Conservation (phyloP, 2,888 invertebrate species). For the Apoda limacodes region DNA sequence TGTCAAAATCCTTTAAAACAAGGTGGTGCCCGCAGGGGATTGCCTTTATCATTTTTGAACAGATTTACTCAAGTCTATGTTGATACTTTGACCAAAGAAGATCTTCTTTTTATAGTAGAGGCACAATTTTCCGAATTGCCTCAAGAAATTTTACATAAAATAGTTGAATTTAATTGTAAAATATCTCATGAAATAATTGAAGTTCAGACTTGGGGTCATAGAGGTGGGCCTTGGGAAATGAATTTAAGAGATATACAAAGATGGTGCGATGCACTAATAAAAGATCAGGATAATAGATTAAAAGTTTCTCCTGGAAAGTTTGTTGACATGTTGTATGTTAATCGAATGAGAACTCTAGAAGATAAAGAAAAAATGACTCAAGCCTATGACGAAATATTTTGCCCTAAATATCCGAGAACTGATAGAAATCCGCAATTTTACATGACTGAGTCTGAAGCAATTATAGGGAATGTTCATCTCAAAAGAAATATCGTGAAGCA, state of each 20-base stretch:
- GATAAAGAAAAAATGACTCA: constrained; percentile 80
- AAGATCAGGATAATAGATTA: constrained; percentile 33
- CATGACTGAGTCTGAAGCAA: constrained; percentile 68
- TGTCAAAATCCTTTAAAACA: constrained; percentile 98
- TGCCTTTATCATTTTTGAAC: constrained; percentile 97
- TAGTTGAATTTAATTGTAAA: constrained; percentile 83
- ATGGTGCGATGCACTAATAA: constrained; percentile 86
- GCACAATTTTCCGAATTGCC: constrained; percentile 74
- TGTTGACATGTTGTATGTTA: constrained; percentile 85
- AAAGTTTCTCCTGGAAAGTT: constrained; percentile 67
- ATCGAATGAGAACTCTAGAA: constrained; percentile 83
- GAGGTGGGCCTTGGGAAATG: constrained; percentile 96
- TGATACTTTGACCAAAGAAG: constrained; percentile 72
- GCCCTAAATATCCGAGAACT: constrained; percentile 56
- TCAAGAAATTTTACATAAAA: constrained; percentile 70
- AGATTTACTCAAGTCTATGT: constrained; percentile 93
- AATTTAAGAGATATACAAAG: constrained; percentile 95
- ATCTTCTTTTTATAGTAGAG: constrained; percentile 75
- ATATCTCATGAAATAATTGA: constrained; percentile 74
- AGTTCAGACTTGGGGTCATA: constrained; percentile 77
- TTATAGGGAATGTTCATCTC: constrained; percentile 74
- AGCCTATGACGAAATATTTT: constrained; percentile 59
- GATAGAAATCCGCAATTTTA: constrained; percentile 68
- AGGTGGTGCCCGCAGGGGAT: constrained; percentile 95
- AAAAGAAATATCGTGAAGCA: constrained; percentile 46